These are phyloP conservation scores for Caranx ignobilis DNA, from an alignment of 2,113 vertebrate genomes.

Conservation along the genomic window DNA sequence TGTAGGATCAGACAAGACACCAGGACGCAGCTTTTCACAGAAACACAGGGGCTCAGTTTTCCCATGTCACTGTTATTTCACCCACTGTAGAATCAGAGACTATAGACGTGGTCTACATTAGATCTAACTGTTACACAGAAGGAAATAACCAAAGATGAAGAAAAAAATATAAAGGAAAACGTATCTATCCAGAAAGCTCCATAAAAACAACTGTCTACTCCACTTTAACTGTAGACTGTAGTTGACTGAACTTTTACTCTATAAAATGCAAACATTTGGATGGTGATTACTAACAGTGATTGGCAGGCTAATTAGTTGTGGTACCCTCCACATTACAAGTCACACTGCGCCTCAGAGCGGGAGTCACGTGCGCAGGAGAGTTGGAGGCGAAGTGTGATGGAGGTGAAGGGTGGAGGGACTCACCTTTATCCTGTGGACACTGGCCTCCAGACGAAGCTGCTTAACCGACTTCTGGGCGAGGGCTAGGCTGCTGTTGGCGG, in stretches of 20 bases:
- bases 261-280: neutral
- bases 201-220: neutral
- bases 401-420: neutral
- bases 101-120: neutral
- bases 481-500: conserved; percentile 63
- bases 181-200: neutral
- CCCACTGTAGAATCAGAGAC: neutral
- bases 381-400: neutral
- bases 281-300: too few relatives aligned
- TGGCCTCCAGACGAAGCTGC: conserved; percentile 76
- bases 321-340: neutral
- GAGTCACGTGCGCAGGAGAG: neutral
- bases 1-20: neutral
- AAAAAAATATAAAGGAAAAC: neutral
- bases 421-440: conserved; percentile 73
- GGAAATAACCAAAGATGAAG: neutral
- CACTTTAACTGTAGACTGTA: neutral
- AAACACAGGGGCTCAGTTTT: neutral
- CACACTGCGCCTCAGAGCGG: too few relatives aligned
- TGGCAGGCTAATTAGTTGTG: neutral
- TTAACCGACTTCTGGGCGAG: conserved; percentile 73
- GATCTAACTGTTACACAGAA: neutral
- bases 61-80: neutral
- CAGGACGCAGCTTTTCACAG: neutral
- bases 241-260: too few relatives aligned